phyloP scores from a whole-genome alignment of 1,140 invertebrate species.

The Ptiloglossa arizonensis region DNA sequence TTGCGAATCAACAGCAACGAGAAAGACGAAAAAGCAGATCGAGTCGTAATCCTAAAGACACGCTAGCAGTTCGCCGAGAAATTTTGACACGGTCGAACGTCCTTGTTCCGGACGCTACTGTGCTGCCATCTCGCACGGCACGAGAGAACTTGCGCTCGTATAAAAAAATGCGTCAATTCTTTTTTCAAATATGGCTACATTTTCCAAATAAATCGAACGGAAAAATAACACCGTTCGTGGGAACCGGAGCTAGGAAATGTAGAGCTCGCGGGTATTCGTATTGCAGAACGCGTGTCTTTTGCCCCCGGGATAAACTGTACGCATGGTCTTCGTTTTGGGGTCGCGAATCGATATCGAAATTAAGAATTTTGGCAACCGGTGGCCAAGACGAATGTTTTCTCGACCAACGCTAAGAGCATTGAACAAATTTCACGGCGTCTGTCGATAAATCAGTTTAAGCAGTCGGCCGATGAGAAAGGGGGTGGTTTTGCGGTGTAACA shows the following conservation, averaged over 20 bases:
- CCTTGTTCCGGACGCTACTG: not conserved
- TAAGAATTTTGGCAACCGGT: conserved; percentile 36
- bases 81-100: rapidly evolving
- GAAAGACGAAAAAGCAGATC: no score
- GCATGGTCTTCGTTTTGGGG: not conserved
- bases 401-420: conserved; percentile 57
- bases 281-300: not conserved
- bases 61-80: not conserved
- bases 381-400: not conserved
- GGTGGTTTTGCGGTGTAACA: conserved; percentile 77
- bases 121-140: conserved; percentile 33
- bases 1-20: not conserved
- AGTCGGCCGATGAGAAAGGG: conserved; percentile 72
- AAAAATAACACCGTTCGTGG: not conserved
- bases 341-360: conserved; percentile 34
- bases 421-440: conserved; percentile 69
- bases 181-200: conserved; percentile 16
- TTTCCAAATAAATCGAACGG: not conserved
- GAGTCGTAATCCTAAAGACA: not conserved
- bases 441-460: conserved; percentile 78
- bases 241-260: not conserved
- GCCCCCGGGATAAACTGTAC: not conserved
- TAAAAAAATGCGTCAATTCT: conserved; percentile 10
- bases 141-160: not conserved
- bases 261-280: not conserved